Evolutionary conservation across 1,140 invertebrate species (phyloP), one percentile per base, ranked within the genome.

Genomic region (Goniozus legneri): DNA sequence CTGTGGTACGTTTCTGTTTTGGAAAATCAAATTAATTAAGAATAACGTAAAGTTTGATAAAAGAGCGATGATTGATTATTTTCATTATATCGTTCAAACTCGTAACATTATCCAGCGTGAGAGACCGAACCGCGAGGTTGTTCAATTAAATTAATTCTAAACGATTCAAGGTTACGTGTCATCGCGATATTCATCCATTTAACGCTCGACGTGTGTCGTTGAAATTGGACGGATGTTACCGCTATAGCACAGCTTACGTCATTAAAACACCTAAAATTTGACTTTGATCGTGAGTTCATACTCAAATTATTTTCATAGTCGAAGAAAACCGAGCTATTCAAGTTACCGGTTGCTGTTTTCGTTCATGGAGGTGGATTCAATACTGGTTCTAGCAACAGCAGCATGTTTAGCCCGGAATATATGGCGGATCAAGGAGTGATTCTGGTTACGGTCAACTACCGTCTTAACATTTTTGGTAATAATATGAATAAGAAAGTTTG

Each of bases 381-480:
- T 27, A 53, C 30, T 3, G 79, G 80, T 20, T 71, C 67, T 32
- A 77, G 70, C 44, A 69, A 77, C 13, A 70, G 70, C 16, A 65
- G 58, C 7, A 27, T 60, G 0, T 65, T 65, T 13, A 62, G 72
- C 12, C 70, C 78, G 1, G 61, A 73, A 19, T 75, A 79, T 49
- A 48, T 81, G 3, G 44, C 80, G 50, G 68, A 79, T 52, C 74
- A 82, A 19, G 71, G 79, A 36, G 49, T 85, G 30, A 77, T 87
- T n/a, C 68, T 87, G 0, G 82, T 88, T 2, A 79, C 82, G 1
- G 54, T 86, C 13, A 86, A 87, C 57, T 86, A 86, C 62, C 75
- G 85, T 22, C 67, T 86, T 7, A 80, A 81, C 47, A 66, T 82
- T 49, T 70, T 87, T 21, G 84, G 83, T 83, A 59, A 69, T 38